Base-by-base conservation (phyloP, 2,888 invertebrate genomes). In the Sminthurinus aureus region DNA sequence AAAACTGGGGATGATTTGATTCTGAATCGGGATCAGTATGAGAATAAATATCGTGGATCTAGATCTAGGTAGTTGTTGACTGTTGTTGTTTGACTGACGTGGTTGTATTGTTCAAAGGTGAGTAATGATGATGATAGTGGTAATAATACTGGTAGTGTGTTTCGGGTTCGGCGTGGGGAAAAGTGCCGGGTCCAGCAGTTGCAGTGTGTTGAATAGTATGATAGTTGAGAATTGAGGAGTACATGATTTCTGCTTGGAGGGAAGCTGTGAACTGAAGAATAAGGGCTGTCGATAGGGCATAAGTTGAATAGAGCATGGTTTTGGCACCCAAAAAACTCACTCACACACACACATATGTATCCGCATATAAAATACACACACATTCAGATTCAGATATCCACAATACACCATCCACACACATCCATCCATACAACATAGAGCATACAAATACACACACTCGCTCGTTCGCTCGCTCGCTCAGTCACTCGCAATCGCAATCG, bases 221-320 rank as follows among this genome's bases (percentile, higher is more conserved):
- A 24, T 73, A 26, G 26, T 73, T 73, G 64, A 78, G 78, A 73
- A 73, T 50, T 12, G 81, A 26, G 76, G 75, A 75, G 86, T 85
- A 87, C 88, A 88, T 88, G 88, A 86, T 88, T 87, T 87, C 88
- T 86, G 85, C 86, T 86, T 86, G 86, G 87, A 86, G 87, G 82
- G 86, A 85, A 88, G 86, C 84, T 85, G 86, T 85, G 87, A 87
- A 88, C 88, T 88, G 88, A 87, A 84, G 84, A 84, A 83, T 85
- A 85, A 87, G 86, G 86, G 85, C 86, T 88, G 88, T 88, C 87
- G 87, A 88, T 88, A 88, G 86, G 85, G 87, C 86, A 82, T 82
- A 75, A 83, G 83, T 81, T 75, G 82, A 58, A 38, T 38, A 38
- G 78, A 38, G 83, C 50, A 79, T 51, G 71, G 58, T 58, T 58